phyloP scores from a whole-genome alignment of 2,797 vertebrate genomes.

The Cephalopachus bancanus region DNA sequence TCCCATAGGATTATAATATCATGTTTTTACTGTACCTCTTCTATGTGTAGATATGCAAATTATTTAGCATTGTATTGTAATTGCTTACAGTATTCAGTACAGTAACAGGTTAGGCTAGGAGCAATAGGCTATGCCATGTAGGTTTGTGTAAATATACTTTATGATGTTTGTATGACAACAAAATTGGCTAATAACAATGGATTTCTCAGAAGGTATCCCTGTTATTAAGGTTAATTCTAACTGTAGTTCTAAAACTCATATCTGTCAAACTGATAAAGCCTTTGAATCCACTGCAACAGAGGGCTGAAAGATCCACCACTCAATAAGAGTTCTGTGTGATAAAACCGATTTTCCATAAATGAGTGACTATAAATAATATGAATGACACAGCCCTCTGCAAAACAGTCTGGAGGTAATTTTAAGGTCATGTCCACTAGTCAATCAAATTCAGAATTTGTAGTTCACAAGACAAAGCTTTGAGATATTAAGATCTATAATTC shows the following conservation, averaged over 20 bases:
- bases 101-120: background rate
- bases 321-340: background rate
- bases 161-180: background rate
- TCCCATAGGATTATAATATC: background rate
- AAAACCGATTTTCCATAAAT: background rate
- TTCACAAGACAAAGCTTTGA: background rate
- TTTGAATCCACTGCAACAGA: background rate
- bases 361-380: background rate
- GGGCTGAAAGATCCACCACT: background rate
- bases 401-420: background rate
- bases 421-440: background rate
- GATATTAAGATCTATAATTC: background rate
- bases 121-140: background rate
- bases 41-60: background rate
- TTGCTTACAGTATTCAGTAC: background rate
- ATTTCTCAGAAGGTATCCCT: background rate
- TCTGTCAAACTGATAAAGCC: background rate
- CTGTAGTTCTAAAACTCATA: background rate
- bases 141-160: background rate
- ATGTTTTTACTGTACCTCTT: background rate
- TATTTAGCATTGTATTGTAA: background rate
- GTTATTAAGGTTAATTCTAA: background rate
- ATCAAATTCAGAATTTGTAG: background rate
- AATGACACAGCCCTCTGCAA: background rate
- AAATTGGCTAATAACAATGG: background rate